Evolutionary conservation across 2,113 vertebrate species (phyloP).

Genomic region (Prochilodus magdalenae): DNA sequence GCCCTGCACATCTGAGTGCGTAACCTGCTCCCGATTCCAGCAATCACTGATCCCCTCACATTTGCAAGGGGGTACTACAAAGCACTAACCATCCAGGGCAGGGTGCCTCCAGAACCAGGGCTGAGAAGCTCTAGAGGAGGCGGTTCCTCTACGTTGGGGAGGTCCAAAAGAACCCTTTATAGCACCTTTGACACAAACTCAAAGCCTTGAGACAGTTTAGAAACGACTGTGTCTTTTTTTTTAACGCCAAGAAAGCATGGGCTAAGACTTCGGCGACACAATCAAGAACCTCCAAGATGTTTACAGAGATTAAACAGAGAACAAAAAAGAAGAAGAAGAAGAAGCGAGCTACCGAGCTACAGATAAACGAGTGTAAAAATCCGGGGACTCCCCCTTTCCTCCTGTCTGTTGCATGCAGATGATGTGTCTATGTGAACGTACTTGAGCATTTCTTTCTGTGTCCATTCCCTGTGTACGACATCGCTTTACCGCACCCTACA

Average conservation of each 20-base stretch:
- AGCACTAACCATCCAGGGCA: too few species aligned
- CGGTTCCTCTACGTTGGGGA: too few species aligned
- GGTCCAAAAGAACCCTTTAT: not conserved
- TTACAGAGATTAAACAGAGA: constrained; percentile 70
- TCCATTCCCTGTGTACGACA: constrained; percentile 74
- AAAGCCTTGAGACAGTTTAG: constrained; percentile 35
- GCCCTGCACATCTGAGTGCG: too few species aligned
- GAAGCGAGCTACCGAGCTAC: constrained; percentile 49
- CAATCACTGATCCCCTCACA: too few species aligned
- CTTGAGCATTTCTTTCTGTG: constrained; percentile 76
- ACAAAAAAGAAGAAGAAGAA: not conserved
- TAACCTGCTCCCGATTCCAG: too few species aligned
- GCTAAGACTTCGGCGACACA: constrained; percentile 65
- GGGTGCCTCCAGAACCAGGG: too few species aligned
- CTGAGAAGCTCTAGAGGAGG: too few species aligned
- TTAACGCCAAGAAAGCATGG: constrained; percentile 15
- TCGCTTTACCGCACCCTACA: constrained; percentile 65
- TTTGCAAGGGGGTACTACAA: too few species aligned
- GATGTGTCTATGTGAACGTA: constrained; percentile 80
- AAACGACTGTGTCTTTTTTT: constrained; percentile 49
- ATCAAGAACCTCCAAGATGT: constrained; percentile 76
- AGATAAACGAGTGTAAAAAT: constrained; percentile 76
- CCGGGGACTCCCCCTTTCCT: constrained; percentile 68
- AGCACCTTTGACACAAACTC: not conserved
- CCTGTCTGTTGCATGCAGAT: constrained; percentile 84